phyloP scores from a whole-genome alignment of 2,797 vertebrate genomes.

The Bovichtus variegatus region DNA sequence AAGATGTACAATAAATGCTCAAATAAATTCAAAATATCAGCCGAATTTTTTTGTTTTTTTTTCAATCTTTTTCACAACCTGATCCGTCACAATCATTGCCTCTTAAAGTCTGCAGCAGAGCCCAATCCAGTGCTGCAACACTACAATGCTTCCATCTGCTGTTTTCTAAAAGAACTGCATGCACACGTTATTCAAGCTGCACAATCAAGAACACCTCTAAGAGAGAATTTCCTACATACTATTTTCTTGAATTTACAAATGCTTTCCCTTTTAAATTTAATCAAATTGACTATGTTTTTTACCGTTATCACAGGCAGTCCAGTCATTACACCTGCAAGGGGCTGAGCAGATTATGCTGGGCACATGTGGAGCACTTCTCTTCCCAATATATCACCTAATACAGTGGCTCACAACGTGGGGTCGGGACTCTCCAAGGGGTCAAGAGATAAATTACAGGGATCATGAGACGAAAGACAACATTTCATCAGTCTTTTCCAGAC shows the following conservation, averaged over 20 bases:
- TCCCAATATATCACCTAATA: background rate
- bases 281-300: background rate
- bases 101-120: background rate
- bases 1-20: constrained; percentile 48
- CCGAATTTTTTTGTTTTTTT: constrained; percentile 9
- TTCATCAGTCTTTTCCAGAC: background rate
- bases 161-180: constrained; percentile 28
- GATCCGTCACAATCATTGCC: background rate
- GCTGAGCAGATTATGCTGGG: background rate
- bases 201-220: background rate
- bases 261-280: background rate
- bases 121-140: background rate
- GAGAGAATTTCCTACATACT: background rate
- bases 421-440: background rate
- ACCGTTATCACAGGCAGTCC: background rate
- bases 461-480: background rate
- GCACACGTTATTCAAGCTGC: background rate
- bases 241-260: background rate
- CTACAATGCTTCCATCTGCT: constrained; percentile 39
- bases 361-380: background rate
- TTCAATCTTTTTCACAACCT: background rate
- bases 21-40: constrained; percentile 48
- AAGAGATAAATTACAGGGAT: background rate
- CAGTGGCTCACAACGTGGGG: background rate
- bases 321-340: background rate